Evolutionary conservation across 2,888 invertebrate species (phyloP), one percentile per base, ranked within the genome.

Genomic region (Orchesellides sinensis): DNA sequence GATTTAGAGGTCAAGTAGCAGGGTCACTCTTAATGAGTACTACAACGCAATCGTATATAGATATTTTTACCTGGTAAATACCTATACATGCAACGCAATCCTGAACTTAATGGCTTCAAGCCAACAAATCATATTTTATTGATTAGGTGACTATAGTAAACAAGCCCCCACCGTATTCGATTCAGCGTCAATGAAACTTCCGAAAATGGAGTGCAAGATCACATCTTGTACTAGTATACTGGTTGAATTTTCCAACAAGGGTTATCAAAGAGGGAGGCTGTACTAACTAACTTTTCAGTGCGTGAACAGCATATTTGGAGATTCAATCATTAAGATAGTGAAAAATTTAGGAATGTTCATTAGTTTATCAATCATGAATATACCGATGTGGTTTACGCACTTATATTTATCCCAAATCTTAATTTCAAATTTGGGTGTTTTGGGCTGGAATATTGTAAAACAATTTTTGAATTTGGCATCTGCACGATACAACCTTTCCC

Each of bases 1-100:
- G 52, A 74, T 29, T 29, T 52, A 74, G 35, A 74, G 74, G 74
- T 74, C 74, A 74, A 52, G 74, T 65, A 14, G 25, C 74, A 74
- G 65, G 74, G 74, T 63, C 74, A 61, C 0, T 29, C 19, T 6
- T 61, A 73, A 73, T 73, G 72, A 73, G 47, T 14, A 14, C 14
- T 4, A 25, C 21, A 3, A 8, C 8, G 47, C 47, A 47, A 3
- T 14, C 10, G 47, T 54, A 17, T 49, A 54, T 40, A 8, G 40
- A n/a, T 40, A 40, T 40, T 56, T 56, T 12, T 56, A 17, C 52
- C 8, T 27, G 14, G 29, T 59, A 10, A 6, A 49, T 17, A 49
- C 6, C 17, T 59, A 6, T 12, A 27, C 21, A 69, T 69, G 21
- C 19, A 19, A 19, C 8, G 10, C 19, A 5, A 19, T 35, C n/a